Evolutionary conservation across 2,888 invertebrate species (phyloP), one percentile per base, ranked within the genome.

Genomic region (Paralinhomoeus sp.): DNA sequence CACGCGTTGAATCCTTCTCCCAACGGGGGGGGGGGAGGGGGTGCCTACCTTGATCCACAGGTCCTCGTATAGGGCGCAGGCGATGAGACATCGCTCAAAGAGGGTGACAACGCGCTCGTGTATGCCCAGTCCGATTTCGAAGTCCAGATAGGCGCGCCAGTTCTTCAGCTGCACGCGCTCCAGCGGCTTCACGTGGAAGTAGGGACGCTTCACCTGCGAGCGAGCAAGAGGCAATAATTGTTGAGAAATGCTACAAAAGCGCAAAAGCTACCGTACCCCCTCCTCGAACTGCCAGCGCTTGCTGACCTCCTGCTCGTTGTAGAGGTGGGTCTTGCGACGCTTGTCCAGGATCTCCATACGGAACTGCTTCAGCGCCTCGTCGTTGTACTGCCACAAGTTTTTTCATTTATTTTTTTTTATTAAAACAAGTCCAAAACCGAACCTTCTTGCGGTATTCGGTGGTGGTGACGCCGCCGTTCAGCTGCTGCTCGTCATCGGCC

Each of bases 131-230:
- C 24, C 41, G 17, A 67, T 64, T 48, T 93, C 91, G 70, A 78
- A 89, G 62, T 93, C 89, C 38, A 93, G 66, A 65, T 93, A 93
- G 47, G 85, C 78, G 58, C 81, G 80, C 97, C 97, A 97, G 65
- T 91, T 93, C 67, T 85, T 85, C 51, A 97, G 68, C 62, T 97
- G 93, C 46, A 82, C 82, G 39, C 84, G 73, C 67, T 97, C 93
- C 49, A 97, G 64, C 0, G 91, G 87, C 64, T 93, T 93, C 27
- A 93, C 89, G 64, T 97, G 97, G 70, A 97, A 97, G 64, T 97
- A 97, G 0, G 93, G 93, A 24, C 93, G 73, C 63, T 91, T 89
- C 43, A 97, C 91, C 82, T 83, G 62, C 13, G 65, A 57, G 33
- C 24, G 39, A n/a, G n/a, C n/a, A n/a, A n/a, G n/a, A n/a, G n/a